Percentiles rank a stretch among this genome's conserved stretches.
These are phyloP conservation scores for Urocolius indicus DNA, from an alignment of 2,113 vertebrate species.

Conservation along the genomic window DNA sequence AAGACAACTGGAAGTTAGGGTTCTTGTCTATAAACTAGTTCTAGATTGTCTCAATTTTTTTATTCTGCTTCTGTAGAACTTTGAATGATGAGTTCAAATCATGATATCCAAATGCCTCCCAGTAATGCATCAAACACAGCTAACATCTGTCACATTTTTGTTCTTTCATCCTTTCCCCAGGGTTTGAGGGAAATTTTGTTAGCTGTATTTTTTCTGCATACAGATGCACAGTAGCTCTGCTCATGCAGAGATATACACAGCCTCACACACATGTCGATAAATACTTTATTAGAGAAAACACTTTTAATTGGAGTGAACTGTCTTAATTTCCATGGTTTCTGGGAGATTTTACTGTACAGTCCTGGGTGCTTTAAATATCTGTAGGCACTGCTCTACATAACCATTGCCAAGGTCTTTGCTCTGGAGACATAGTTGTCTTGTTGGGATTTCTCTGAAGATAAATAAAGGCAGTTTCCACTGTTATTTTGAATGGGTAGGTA, in stretches of 20 bases:
- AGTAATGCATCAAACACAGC: neutral
- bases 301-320: neutral
- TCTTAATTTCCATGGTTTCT: neutral
- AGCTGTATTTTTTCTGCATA: neutral
- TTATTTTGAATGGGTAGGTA: neutral
- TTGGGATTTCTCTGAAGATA: neutral
- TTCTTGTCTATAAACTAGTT: neutral
- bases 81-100: neutral
- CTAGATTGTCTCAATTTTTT: neutral
- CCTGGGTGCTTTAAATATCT: neutral
- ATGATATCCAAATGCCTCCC: neutral
- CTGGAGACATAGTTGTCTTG: neutral
- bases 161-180: neutral
- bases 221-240: neutral
- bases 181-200: neutral
- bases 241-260: neutral
- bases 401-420: neutral
- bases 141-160: neutral
- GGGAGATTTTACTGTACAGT: neutral
- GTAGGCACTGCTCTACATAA: neutral
- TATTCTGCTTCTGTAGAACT: neutral
- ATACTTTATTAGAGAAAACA: neutral
- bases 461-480: neutral
- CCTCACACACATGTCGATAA: neutral
- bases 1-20: neutral